phyloP scores from a whole-genome alignment of 2,888 invertebrate genomes.

The Stenurella melanura region DNA sequence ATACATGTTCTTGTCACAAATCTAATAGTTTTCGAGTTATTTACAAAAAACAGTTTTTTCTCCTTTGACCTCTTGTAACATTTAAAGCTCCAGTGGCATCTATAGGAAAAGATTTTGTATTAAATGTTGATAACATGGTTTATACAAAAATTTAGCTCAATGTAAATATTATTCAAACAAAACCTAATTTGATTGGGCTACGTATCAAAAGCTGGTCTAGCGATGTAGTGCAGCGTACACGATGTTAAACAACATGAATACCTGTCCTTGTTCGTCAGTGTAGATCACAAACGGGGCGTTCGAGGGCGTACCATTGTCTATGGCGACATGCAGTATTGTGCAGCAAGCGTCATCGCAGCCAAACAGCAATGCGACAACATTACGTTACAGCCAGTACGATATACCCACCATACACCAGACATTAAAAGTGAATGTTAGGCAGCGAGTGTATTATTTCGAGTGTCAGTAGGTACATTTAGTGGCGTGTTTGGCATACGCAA shows the following conservation, averaged over 20 bases:
- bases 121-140: no score
- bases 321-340: slow-evolving; percentile 78
- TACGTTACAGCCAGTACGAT: slow-evolving; percentile 71
- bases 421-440: slow-evolving; percentile 59
- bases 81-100: no score
- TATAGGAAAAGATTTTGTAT: no score
- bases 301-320: slow-evolving; percentile 82
- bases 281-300: slow-evolving; percentile 96
- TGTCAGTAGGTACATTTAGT: slow-evolving; percentile 38
- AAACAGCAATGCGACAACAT: slow-evolving; percentile 73
- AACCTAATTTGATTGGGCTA: no score
- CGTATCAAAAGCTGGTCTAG: background rate
- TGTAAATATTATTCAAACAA: no score
- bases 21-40: no score
- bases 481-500: slow-evolving; percentile 48
- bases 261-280: slow-evolving; percentile 97
- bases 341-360: slow-evolving; percentile 74
- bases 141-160: no score
- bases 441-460: slow-evolving; percentile 48
- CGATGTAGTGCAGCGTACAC: slow-evolving; percentile 71
- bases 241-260: slow-evolving; percentile 77
- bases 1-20: no score
- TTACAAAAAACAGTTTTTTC: no score
- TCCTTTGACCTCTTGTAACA: no score
- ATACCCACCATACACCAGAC: slow-evolving; percentile 72